Percentiles rank a stretch among this genome's conserved stretches.
phyloP scores from a whole-genome alignment of 2,888 invertebrate species.

The Morpho achilles region DNA sequence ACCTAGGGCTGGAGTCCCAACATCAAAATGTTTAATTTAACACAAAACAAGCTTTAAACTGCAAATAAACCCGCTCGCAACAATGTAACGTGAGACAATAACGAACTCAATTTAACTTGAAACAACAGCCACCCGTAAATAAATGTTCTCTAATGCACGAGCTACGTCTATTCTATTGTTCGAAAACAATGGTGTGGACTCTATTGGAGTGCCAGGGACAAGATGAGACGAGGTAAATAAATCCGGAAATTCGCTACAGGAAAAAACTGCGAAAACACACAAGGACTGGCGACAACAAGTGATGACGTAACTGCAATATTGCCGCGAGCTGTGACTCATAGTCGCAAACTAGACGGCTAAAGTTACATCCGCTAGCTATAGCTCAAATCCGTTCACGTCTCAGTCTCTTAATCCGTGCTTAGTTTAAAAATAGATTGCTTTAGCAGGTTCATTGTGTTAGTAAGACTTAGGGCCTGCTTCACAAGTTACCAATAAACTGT shows the following conservation, averaged over 20 bases:
- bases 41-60: not conserved
- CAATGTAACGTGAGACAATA: constrained; percentile 7
- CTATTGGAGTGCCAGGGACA: constrained; percentile 9
- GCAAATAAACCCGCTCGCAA: constrained; percentile 2
- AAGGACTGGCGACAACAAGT: constrained; percentile 21
- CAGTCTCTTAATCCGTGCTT: constrained; percentile 9
- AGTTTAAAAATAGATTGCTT: not conserved
- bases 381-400: constrained; percentile 13
- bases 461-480: no score
- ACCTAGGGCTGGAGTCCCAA: not conserved
- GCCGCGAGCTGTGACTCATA: constrained; percentile 24
- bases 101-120: constrained; percentile 16
- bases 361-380: constrained; percentile 21
- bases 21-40: constrained; percentile 1
- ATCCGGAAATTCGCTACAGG: constrained; percentile 13
- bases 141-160: constrained; percentile 8
- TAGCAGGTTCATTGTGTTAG: no score
- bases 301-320: constrained; percentile 29
- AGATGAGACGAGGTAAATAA: constrained; percentile 4
- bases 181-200: constrained; percentile 14
- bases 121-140: constrained; percentile 15
- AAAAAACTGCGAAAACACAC: constrained; percentile 24
- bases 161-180: constrained; percentile 19
- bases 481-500: no score
- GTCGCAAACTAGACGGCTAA: constrained; percentile 7